Conservation (phyloP, 2,797 vertebrate species). For the Myotis daubentonii region DNA sequence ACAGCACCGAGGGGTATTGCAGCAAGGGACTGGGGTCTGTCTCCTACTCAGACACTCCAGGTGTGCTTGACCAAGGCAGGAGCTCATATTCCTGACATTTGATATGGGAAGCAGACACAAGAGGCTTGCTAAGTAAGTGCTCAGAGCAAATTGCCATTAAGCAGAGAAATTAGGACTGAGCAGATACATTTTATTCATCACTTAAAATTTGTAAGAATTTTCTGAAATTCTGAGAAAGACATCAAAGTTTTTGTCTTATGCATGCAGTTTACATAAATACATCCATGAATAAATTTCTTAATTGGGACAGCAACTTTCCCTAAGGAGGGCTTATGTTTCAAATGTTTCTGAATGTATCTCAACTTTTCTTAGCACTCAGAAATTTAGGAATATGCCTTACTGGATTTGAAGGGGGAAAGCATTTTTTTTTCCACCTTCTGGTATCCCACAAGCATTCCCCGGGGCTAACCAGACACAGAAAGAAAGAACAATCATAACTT, state of each 20-base stretch:
- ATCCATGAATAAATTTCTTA: conserved; percentile 11
- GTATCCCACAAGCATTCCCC: not conserved
- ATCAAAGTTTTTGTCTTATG: conserved; percentile 6
- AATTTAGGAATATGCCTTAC: not conserved
- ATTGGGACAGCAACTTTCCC: conserved; percentile 9
- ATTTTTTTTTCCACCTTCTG: not conserved
- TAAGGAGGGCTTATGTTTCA: not conserved
- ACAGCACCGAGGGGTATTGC: not conserved
- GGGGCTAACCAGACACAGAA: not conserved
- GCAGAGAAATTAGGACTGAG: not conserved
- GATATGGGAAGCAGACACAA: not conserved
- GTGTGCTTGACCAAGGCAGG: not conserved
- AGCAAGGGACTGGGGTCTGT: not conserved
- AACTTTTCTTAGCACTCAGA: not conserved
- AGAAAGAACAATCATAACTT: not conserved
- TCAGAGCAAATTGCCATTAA: not conserved
- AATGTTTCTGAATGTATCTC: not conserved
- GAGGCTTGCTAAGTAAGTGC: not conserved
- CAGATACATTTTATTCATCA: not conserved
- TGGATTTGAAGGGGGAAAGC: not conserved
- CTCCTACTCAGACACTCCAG: not conserved
- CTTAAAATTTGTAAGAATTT: not conserved
- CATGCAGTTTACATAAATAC: conserved; percentile 39
- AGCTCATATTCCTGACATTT: not conserved
- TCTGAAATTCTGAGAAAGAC: conserved; percentile 33